A percentile compares a stretch with the other conserved stretches of the same genome.
phyloP scores from a whole-genome alignment of 2,888 invertebrate species.

The Protonemura montana region DNA sequence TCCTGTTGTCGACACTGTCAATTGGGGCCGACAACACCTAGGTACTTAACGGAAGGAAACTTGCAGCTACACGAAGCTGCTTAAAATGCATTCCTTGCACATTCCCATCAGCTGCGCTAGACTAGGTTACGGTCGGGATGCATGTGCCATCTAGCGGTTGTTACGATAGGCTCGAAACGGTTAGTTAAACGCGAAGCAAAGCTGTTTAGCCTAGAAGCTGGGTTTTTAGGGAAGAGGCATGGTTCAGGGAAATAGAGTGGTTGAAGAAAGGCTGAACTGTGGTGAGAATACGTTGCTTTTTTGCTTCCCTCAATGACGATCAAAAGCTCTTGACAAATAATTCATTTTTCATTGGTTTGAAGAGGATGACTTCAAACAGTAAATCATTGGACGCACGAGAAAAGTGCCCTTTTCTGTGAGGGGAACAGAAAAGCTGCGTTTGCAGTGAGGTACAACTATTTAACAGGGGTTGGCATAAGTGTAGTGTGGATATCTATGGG shows the following conservation, averaged over 20 bases:
- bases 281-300: too few species aligned
- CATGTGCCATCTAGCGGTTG: background rate
- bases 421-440: too few species aligned
- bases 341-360: too few species aligned
- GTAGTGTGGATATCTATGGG: too few species aligned
- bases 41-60: background rate
- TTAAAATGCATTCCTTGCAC: background rate
- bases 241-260: too few species aligned
- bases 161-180: background rate
- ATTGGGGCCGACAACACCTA: background rate
- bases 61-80: background rate
- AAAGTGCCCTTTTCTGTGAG: too few species aligned
- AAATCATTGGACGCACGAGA: too few species aligned
- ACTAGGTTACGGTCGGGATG: background rate
- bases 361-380: too few species aligned
- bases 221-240: background rate
- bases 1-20: background rate
- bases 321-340: too few species aligned
- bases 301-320: too few species aligned
- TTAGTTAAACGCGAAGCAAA: conserved; percentile 5
- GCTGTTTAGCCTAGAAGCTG: background rate
- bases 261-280: background rate
- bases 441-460: too few species aligned
- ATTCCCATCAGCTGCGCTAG: background rate
- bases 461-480: too few species aligned